Percentiles rank a stretch among this genome's conserved stretches.
Conservation (phyloP, 1,140 invertebrate genomes). For the Ptiloglossa arizonensis region DNA sequence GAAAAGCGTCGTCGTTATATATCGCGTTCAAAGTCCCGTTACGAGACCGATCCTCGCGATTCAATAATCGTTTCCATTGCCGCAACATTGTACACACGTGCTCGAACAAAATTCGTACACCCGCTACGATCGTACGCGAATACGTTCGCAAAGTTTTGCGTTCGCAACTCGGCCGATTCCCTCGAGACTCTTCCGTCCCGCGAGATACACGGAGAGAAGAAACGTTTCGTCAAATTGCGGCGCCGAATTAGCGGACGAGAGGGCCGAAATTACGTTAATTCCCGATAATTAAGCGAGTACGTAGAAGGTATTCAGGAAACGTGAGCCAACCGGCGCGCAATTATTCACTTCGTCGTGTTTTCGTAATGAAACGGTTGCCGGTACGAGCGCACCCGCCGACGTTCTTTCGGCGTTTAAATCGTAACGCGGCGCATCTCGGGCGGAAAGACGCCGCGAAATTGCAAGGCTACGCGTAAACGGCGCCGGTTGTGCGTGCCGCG, state of each 20-base stretch:
- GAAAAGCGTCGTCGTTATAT: too few species aligned
- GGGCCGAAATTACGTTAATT: background rate
- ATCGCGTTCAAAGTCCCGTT: too few species aligned
- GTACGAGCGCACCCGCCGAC: background rate
- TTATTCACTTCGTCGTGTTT: slow-evolving; percentile 9
- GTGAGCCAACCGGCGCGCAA: background rate
- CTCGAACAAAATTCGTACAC: too few species aligned
- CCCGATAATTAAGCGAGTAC: background rate
- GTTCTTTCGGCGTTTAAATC: slow-evolving; percentile 18
- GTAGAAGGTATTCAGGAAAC: background rate
- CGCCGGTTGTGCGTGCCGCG: background rate
- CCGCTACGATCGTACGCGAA: too few species aligned
- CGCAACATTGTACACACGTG: too few species aligned
- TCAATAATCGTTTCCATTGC: too few species aligned
- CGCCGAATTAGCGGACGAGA: slow-evolving; percentile 1
- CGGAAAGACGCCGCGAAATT: slow-evolving; percentile 30
- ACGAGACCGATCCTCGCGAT: too few species aligned
- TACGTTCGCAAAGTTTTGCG: too few species aligned
- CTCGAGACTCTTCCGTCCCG: too few species aligned
- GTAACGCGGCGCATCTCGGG: slow-evolving; percentile 15
- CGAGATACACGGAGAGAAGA: too few species aligned
- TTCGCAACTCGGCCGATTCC: too few species aligned
- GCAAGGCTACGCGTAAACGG: slow-evolving; percentile 48
- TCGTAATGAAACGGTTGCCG: slow-evolving; percentile 2
- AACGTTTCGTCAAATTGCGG: background rate